Evolutionary conservation across 1,140 invertebrate species (phyloP), one percentile per base, ranked within the genome.

Genomic region (Acromyrmex heyeri): DNA sequence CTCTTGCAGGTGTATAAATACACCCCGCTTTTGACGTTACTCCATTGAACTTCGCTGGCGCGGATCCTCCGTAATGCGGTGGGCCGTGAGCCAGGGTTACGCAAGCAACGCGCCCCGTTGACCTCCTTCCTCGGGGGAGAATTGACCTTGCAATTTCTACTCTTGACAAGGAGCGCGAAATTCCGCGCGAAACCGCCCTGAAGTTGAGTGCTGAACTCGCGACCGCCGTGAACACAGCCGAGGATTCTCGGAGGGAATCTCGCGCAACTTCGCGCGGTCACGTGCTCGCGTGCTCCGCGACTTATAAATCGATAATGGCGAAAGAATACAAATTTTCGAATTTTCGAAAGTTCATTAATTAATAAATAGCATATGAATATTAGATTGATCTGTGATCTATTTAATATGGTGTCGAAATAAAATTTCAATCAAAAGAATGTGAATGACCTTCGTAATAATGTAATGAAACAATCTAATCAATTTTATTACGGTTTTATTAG

Each of bases 41-140:
- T 95, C 92, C 94, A 95, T 95, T 95, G 95, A 95, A 95, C 95
- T 27, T 7, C 21, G 93, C 94, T 95, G 93, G 93, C 93, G 92
- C 88, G 89, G 38, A 85, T 86, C 72, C 85, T 89, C 90, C 85
- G 88, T 70, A 89, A 91, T 89, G 82, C 62, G 82, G 88, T 93
- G 94, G 65, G 94, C 91, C 53, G 34, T 70, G 72, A 89, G 93
- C 92, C 94, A 95, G 90, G 88, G 87, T 95, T 94, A 94, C 93
- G 93, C 93, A 95, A 95, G 90, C 70, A 7, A 72, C 85, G 87
- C 89, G 92, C 91, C 92, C 91, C 87, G 92, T 87, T 94, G 91
- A 95, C 94, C 95, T 94, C 92, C 82, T 95, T 95, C 91, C 85
- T 79, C 86, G 72, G 57, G 77, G 91, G 86, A 86, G 85, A 75